A percentile compares a stretch with the other conserved stretches of the same genome.
Conservation (phyloP, 1,140 invertebrate genomes). For the Bombus huntii region DNA sequence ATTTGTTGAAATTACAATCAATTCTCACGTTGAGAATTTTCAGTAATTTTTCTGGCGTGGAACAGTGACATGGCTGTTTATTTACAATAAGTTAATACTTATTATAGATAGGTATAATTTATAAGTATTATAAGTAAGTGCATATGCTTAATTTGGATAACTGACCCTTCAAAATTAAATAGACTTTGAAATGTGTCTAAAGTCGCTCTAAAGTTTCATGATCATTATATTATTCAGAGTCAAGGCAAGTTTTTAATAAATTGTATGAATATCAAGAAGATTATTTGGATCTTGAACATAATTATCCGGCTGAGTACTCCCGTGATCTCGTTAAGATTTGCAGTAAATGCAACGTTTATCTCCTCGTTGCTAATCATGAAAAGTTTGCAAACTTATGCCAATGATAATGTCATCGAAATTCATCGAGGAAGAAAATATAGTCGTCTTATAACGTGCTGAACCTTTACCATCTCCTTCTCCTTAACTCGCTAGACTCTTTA, state of each 20-base stretch:
- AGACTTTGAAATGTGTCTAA: not conserved
- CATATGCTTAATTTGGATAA: too few relatives aligned
- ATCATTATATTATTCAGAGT: not conserved
- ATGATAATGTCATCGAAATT: slow-evolving; percentile 3
- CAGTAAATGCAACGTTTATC: not conserved
- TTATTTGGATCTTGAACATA: not conserved
- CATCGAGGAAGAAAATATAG: not conserved
- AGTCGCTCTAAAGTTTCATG: not conserved
- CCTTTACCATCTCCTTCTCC: not conserved
- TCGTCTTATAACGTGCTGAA: not conserved
- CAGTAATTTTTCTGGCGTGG: too few relatives aligned
- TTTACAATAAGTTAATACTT: too few relatives aligned
- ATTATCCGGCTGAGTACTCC: not conserved
- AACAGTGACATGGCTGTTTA: too few relatives aligned
- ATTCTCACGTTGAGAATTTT: too few relatives aligned
- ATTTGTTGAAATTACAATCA: too few relatives aligned
- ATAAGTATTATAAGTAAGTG: too few relatives aligned
- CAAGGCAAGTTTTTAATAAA: too few relatives aligned
- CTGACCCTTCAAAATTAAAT: not conserved
- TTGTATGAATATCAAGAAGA: too few relatives aligned
- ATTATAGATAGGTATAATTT: too few relatives aligned
- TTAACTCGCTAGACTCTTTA: not conserved
- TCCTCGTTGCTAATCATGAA: not conserved
- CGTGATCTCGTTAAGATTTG: not conserved
- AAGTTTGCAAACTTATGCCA: not conserved